Evolutionary conservation across 2,113 vertebrate genomes (phyloP).

Genomic region (Esox niger): DNA sequence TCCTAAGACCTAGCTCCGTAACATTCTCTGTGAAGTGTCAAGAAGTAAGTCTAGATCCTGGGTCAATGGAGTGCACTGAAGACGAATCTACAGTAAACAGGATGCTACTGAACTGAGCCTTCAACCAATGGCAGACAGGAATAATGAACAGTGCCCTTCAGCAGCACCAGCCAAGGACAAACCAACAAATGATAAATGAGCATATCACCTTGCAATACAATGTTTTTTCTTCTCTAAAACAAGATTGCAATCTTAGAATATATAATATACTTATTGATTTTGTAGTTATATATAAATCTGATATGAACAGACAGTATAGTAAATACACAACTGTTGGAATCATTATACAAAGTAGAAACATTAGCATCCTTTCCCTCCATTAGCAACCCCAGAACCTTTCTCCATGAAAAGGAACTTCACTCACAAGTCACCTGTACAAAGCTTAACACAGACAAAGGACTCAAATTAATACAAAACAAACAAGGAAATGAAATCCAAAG

Average conservation of each 20-base stretch:
- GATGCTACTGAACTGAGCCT: constrained; percentile 51
- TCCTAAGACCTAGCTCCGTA: neutral
- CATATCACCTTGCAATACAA: constrained; percentile 61
- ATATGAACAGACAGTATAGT: constrained; percentile 79
- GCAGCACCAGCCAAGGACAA: constrained; percentile 42
- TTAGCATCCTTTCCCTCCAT: constrained; percentile 48
- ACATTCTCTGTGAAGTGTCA: neutral
- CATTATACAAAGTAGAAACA: constrained; percentile 79
- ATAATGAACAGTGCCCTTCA: constrained; percentile 61
- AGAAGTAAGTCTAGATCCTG: constrained; percentile 24
- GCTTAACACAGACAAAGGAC: constrained; percentile 39
- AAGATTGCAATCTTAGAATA: constrained; percentile 69
- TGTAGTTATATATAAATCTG: constrained; percentile 80
- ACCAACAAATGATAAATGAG: constrained; percentile 48
- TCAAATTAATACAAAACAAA: constrained; percentile 32
- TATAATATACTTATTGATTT: constrained; percentile 73
- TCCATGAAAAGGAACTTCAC: constrained; percentile 41
- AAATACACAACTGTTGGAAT: constrained; percentile 75
- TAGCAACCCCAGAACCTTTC: constrained; percentile 44
- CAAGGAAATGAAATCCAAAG: constrained; percentile 14
- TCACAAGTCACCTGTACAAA: constrained; percentile 61
- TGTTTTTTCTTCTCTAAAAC: constrained; percentile 56
- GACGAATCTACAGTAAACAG: constrained; percentile 35
- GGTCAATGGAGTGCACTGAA: constrained; percentile 34
- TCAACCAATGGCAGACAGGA: constrained; percentile 42